Evolutionary conservation across 2,888 invertebrate genomes (phyloP).

Genomic region (Parnassius mnemosyne): DNA sequence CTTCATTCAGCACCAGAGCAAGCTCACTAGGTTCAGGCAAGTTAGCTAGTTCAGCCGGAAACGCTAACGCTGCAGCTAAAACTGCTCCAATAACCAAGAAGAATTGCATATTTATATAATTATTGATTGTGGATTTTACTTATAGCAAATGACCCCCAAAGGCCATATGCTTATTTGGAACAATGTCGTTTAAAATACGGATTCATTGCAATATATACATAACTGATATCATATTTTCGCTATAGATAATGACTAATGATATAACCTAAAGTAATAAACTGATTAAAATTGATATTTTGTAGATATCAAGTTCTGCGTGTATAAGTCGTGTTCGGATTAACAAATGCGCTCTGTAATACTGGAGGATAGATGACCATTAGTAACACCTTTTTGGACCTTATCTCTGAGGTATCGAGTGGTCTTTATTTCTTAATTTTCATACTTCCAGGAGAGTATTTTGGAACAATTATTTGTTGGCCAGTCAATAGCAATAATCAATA

Average conservation of each 20-base stretch:
- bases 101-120: conserved; percentile 10
- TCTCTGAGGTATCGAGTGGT: too few relatives aligned
- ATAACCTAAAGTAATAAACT: conserved; percentile 7
- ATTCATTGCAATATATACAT: conserved; percentile 2
- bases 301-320: neutral
- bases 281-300: conserved; percentile 5
- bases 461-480: too few relatives aligned
- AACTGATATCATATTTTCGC: neutral
- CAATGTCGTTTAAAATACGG: conserved; percentile 11
- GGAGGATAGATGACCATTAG: neutral
- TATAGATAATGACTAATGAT: neutral
- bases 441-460: too few relatives aligned
- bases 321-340: neutral
- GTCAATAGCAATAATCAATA: too few relatives aligned
- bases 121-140: neutral
- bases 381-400: too few relatives aligned
- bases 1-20: conserved; percentile 60
- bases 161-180: neutral
- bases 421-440: too few relatives aligned
- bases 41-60: conserved; percentile 36
- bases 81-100: conserved; percentile 9
- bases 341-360: neutral
- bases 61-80: conserved; percentile 24
- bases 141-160: too few relatives aligned
- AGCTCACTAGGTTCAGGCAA: conserved; percentile 60